A percentile compares a stretch with the other conserved stretches of the same genome.
phyloP scores from a whole-genome alignment of 2,888 invertebrate species.

The Apantesis nais region DNA sequence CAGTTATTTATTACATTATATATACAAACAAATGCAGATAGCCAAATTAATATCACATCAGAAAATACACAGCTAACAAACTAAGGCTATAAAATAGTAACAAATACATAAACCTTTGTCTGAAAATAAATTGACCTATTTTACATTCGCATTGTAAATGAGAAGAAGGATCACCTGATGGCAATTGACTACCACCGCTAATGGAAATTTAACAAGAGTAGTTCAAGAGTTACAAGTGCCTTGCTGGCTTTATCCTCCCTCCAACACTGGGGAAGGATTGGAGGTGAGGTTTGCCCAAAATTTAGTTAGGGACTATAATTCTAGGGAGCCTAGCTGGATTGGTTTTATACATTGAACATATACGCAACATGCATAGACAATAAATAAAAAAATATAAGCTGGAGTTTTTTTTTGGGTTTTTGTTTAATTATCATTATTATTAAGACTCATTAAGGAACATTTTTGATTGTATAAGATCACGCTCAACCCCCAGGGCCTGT shows the following conservation, averaged over 20 bases:
- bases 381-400: neutral
- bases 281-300: neutral
- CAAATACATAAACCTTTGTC: conserved; percentile 30
- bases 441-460: neutral
- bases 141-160: neutral
- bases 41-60: conserved; percentile 65
- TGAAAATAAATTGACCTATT: conserved; percentile 22
- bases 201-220: neutral
- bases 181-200: too few species aligned
- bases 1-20: conserved; percentile 39
- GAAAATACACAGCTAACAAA: conserved; percentile 50
- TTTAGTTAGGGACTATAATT: neutral
- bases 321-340: neutral
- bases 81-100: conserved; percentile 46
- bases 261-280: neutral
- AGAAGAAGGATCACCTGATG: neutral
- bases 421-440: neutral
- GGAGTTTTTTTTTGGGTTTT: neutral
- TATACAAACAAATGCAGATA: conserved; percentile 42
- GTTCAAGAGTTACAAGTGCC: neutral
- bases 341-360: neutral
- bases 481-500: neutral
- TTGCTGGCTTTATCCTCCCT: too few species aligned
- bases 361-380: neutral
- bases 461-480: neutral